Evolutionary conservation across 2,113 vertebrate genomes (phyloP), one percentile per base, ranked within the genome.

Genomic region (Gasterosteus aculeatus): DNA sequence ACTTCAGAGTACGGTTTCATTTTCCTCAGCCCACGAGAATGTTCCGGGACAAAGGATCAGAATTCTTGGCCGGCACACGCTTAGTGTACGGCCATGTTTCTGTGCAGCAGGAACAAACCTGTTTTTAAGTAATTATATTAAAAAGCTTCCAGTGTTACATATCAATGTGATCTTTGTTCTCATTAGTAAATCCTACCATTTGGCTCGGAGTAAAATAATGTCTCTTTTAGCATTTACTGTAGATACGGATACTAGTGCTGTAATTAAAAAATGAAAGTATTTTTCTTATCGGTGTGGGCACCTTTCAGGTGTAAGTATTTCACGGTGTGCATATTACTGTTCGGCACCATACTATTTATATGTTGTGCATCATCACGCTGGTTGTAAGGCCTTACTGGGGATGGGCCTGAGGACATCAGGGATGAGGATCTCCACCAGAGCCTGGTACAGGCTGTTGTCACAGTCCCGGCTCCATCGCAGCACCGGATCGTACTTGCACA

Each of bases 401-500:
- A 98, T 97, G 90, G 97, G 97, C 86, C 97, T 94, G 80, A 97
- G 95, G 76, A 97, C 96, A 7, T 97, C 96, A 0, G 96, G 96
- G 85, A 97, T 96, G 68, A 97, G 96, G 81, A 97, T 96, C 82
- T 98, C 96, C 89, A 98, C 97, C 93, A 98, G 95, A 66, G 93
- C 95, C 93, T 98, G 97, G 92, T 98, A 98, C 64, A 98, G 93
- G 80, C 95, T 93, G 85, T 98, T 96, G 91, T 98, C 97, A 82
- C 96, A 97, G 93, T 96, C 95, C 46, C 95, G 95, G 83, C 95
- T 95, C 97, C 97, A 98, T 80, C 95, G 95, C 49, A 97, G 94
- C 82, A 96, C 95, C 0, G 97, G 97, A n/a, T 98, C 96, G n/a
- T 96, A 97, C 84, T 97, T 97, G 84, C 96, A 97, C 60, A 98